These are phyloP conservation scores for Leguminivora glycinivorella DNA, from an alignment of 1,140 invertebrate species.

Conservation along the genomic window DNA sequence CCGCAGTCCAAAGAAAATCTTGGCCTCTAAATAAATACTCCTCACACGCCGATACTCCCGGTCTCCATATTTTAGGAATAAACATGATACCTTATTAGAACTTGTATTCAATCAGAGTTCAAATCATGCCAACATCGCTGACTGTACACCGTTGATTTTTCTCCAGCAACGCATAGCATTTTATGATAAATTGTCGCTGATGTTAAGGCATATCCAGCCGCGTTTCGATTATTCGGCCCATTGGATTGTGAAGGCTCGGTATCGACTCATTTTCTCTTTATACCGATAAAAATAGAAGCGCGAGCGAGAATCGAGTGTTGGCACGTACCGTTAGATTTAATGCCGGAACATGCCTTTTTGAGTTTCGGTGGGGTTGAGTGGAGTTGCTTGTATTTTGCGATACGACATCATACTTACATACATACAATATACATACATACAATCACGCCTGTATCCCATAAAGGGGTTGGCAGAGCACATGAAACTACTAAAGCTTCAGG, in stretches of 20 bases:
- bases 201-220: conserved; percentile 16
- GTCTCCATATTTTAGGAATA: too few species aligned
- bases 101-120: too few species aligned
- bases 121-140: too few species aligned
- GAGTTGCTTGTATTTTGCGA: background rate
- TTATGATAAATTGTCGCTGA: conserved; percentile 25
- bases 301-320: background rate
- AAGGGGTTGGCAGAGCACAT: too few species aligned
- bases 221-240: conserved; percentile 19
- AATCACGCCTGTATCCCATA: too few species aligned
- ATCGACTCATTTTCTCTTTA: conserved; percentile 26
- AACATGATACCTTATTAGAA: too few species aligned
- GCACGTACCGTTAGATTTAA: conserved; percentile 2
- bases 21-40: too few species aligned
- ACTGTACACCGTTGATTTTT: background rate
- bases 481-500: too few species aligned
- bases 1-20: too few species aligned
- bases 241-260: conserved; percentile 27
- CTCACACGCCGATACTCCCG: too few species aligned
- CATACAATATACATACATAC: too few species aligned
- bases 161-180: background rate
- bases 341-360: background rate
- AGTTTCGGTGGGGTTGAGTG: background rate
- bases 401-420: background rate
- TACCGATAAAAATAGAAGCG: conserved; percentile 17